Conservation (phyloP, 2,888 invertebrate genomes). For the Timema cristinae region DNA sequence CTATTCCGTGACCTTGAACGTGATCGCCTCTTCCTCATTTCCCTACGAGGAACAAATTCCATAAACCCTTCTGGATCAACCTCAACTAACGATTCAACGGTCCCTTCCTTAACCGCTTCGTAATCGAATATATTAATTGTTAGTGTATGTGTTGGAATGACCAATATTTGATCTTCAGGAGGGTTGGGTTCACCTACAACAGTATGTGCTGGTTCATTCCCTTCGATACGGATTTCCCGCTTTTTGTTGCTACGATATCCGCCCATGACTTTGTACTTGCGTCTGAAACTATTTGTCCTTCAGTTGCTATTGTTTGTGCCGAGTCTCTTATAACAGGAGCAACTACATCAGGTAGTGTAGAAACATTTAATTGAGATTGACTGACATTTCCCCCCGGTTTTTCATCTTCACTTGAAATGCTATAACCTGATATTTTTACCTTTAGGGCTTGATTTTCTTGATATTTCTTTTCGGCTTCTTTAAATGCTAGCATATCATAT, state of each 20-base stretch:
- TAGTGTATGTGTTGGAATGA: no score
- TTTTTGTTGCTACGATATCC: constrained; percentile 10
- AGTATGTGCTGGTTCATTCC: no score
- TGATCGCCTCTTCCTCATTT: constrained; percentile 43
- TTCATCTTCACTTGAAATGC: no score
- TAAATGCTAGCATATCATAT: constrained; percentile 19
- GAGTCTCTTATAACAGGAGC: no score
- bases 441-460: constrained; percentile 5
- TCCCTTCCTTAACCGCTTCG: constrained; percentile 38
- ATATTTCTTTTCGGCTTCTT: constrained; percentile 21
- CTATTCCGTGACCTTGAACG: constrained; percentile 40
- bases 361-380: no score
- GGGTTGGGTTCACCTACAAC: no score
- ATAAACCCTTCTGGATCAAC: constrained; percentile 49
- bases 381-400: no score
- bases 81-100: constrained; percentile 39
- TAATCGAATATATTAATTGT: constrained; percentile 39
- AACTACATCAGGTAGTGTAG: no score
- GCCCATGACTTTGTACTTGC: constrained; percentile 8
- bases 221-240: no score
- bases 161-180: no score
- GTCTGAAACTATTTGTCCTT: not conserved
- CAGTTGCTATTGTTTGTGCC: no score
- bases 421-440: no score
- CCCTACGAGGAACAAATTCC: constrained; percentile 48